Evolutionary conservation across 2,113 vertebrate species (phyloP).

Genomic region (Brachyhypopomus occidentalis): DNA sequence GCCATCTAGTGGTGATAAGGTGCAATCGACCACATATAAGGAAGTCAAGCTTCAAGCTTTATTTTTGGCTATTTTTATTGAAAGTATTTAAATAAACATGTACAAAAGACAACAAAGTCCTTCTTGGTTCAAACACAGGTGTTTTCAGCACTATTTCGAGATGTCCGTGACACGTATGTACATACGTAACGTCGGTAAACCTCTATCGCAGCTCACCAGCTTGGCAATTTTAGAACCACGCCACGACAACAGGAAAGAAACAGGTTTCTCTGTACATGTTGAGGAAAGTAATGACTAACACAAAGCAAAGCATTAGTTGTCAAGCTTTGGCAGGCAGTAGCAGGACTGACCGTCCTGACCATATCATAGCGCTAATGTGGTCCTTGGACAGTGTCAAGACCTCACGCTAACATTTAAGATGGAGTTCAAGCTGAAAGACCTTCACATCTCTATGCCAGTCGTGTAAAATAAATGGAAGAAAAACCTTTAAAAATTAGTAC

Average conservation of each 20-base stretch:
- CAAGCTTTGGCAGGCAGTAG: background rate
- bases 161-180: background rate
- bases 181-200: background rate
- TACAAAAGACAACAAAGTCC: slow-evolving; percentile 8
- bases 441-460: background rate
- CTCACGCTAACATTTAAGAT: too few relatives aligned
- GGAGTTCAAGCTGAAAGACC: too few relatives aligned
- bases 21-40: background rate
- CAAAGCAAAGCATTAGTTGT: background rate
- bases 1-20: slow-evolving; percentile 5
- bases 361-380: too few relatives aligned
- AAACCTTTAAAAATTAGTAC: background rate
- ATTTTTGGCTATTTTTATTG: slow-evolving; percentile 13
- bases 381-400: too few relatives aligned
- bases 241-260: too few relatives aligned
- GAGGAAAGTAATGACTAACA: background rate
- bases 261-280: background rate
- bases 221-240: too few relatives aligned
- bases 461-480: background rate
- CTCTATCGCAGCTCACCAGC: background rate
- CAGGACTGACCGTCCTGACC: too few relatives aligned
- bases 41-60: too few relatives aligned
- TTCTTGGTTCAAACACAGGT: background rate
- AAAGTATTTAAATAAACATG: slow-evolving; percentile 39
- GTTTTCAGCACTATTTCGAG: too few relatives aligned